These are phyloP conservation scores for Omphaloscelis lunosa DNA, from an alignment of 2,888 invertebrate genomes.

Conservation along the genomic window DNA sequence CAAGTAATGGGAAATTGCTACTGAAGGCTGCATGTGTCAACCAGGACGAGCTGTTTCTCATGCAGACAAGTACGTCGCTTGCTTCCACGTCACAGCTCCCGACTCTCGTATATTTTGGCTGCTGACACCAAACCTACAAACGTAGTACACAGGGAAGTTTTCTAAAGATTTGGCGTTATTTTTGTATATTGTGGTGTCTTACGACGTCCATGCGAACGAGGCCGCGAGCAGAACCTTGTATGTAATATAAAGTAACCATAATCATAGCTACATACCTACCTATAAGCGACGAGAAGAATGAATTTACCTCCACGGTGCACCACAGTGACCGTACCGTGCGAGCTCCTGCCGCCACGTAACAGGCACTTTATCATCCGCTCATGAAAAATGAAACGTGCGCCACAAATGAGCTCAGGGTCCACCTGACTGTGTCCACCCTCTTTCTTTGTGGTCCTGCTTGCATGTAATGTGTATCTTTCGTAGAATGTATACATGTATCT, in stretches of 20 bases:
- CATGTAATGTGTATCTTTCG: neutral
- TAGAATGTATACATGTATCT: neutral
- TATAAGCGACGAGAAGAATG: neutral
- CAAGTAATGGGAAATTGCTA: no score
- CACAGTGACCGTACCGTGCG: constrained; percentile 2
- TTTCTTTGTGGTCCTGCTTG: neutral
- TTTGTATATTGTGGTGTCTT: no score
- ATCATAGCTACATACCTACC: neutral
- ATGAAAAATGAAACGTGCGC: constrained; percentile 46
- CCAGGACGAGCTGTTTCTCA: no score
- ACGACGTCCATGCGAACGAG: neutral
- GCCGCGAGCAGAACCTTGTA: neutral
- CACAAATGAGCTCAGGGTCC: constrained; percentile 19
- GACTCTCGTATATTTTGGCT: no score
- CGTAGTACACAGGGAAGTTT: no score
- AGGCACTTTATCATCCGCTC: constrained; percentile 24
- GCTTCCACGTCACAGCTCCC: no score
- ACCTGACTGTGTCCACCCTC: neutral
- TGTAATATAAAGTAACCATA: no score
- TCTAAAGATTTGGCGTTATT: no score
- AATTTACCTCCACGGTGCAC: neutral
- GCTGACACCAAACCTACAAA: no score
- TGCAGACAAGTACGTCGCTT: no score
- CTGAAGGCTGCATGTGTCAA: no score
- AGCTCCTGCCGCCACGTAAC: constrained; percentile 1